Conservation (phyloP, 2,888 invertebrate species). For the Machimus rusticus region DNA sequence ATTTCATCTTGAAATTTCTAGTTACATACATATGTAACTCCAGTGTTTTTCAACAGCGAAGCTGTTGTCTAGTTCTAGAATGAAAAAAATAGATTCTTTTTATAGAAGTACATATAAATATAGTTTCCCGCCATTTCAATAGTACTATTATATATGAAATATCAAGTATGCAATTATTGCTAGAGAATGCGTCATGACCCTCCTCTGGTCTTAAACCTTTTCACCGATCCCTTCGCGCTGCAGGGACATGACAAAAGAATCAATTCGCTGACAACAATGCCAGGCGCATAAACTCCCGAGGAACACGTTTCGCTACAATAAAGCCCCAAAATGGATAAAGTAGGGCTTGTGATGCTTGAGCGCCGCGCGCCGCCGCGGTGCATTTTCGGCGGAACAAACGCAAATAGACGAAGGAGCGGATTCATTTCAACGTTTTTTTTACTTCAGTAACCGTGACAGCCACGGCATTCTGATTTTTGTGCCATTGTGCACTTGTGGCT, state of each 20-base stretch:
- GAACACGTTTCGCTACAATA: slow-evolving; percentile 25
- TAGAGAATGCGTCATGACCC: background rate
- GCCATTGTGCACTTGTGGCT: background rate
- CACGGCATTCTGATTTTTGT: background rate
- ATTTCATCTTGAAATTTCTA: too few relatives aligned
- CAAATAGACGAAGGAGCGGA: background rate
- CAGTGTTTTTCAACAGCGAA: background rate
- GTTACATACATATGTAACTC: too few relatives aligned
- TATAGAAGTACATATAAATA: background rate
- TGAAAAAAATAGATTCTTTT: background rate
- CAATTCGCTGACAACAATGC: background rate
- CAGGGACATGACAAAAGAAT: background rate
- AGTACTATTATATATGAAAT: too few relatives aligned
- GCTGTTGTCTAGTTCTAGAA: background rate
- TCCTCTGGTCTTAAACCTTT: background rate
- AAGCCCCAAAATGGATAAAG: background rate
- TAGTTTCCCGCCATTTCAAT: background rate
- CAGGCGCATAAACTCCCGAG: background rate
- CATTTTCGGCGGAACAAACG: background rate
- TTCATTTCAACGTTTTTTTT: background rate
- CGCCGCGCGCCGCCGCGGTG: background rate
- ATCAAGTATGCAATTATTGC: background rate
- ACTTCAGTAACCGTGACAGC: background rate
- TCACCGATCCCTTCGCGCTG: background rate
- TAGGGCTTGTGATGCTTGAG: slow-evolving; percentile 3